A percentile compares a stretch with the other conserved stretches of the same genome.
phyloP scores from a whole-genome alignment of 2,797 vertebrate species.

The Octomys mimax region DNA sequence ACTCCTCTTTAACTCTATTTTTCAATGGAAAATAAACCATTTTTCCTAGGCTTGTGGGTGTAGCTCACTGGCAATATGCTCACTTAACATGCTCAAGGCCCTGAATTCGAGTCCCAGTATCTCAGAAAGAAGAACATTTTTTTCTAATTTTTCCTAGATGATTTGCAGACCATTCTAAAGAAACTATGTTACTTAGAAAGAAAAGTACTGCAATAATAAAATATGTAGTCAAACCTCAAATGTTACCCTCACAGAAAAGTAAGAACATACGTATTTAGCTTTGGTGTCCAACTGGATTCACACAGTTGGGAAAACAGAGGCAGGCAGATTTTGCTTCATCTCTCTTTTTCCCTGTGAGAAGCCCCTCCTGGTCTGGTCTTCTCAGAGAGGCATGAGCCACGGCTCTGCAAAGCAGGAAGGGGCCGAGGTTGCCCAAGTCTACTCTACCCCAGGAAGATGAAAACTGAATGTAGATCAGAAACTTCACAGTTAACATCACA shows the following conservation, averaged over 20 bases:
- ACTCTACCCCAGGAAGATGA: conserved; percentile 35
- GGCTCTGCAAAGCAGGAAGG: background rate
- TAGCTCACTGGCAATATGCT: background rate
- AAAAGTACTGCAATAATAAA: conserved; percentile 41
- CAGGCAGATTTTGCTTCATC: conserved; percentile 32
- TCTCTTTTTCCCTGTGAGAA: conserved; percentile 24
- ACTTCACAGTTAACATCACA: conserved; percentile 17
- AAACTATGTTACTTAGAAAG: conserved; percentile 58
- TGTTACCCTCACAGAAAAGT: conserved; percentile 35
- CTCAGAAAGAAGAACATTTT: background rate
- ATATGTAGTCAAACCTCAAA: conserved; percentile 51
- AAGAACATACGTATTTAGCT: background rate
- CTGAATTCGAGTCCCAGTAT: background rate
- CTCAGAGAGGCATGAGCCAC: background rate
- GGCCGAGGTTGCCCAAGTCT: background rate
- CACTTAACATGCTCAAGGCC: background rate
- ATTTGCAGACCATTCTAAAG: conserved; percentile 44
- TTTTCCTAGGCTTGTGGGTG: background rate
- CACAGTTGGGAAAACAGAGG: background rate
- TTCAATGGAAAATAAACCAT: conserved; percentile 23
- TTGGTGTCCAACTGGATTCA: conserved; percentile 1
- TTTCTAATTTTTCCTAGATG: conserved; percentile 34
- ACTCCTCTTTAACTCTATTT: conserved; percentile 52
- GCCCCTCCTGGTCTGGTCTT: background rate
- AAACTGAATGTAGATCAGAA: conserved; percentile 42